These are phyloP conservation scores for Drosophila serrata DNA, from an alignment of 1,140 invertebrate species.

Conservation along the genomic window DNA sequence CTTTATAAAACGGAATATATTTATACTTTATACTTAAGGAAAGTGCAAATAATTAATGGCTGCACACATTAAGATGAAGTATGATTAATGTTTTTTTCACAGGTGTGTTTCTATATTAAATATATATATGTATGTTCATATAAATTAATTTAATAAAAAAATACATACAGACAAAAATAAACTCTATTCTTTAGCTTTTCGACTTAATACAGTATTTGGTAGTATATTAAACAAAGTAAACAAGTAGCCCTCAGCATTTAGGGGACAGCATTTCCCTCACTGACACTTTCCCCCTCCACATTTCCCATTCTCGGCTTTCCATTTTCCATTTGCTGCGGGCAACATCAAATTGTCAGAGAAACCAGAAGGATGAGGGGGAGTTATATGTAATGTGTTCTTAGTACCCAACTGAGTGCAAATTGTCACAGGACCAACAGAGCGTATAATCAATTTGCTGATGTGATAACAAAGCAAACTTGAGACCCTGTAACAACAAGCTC, in stretches of 20 bases:
- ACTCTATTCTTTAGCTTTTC: not conserved
- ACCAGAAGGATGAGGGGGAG: slow-evolving; percentile 1
- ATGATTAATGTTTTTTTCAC: not conserved
- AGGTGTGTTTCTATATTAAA: not conserved
- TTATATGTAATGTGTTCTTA: not conserved
- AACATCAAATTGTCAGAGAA: slow-evolving; percentile 41
- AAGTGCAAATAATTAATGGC: not conserved
- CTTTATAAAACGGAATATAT: not conserved
- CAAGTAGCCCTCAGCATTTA: slow-evolving; percentile 29
- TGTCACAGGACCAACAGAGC: slow-evolving; percentile 41
- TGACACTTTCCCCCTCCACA: slow-evolving; percentile 27
- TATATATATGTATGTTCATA: not conserved
- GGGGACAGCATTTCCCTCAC: slow-evolving; percentile 36
- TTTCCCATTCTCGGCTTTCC: slow-evolving; percentile 1
- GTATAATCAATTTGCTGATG: slow-evolving; percentile 60
- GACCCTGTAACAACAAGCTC: slow-evolving; percentile 13
- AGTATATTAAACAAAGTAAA: slow-evolving; percentile 30
- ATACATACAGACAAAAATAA: no score
- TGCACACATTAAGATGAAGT: not conserved
- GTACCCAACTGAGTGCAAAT: slow-evolving; percentile 19
- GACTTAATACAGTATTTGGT: not conserved
- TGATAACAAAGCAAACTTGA: slow-evolving; percentile 44
- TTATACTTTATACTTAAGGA: not conserved
- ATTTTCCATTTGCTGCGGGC: slow-evolving; percentile 35
- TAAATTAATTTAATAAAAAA: not conserved